Evolutionary conservation across 2,797 vertebrate genomes (phyloP).

Genomic region (Macropodus opercularis): DNA sequence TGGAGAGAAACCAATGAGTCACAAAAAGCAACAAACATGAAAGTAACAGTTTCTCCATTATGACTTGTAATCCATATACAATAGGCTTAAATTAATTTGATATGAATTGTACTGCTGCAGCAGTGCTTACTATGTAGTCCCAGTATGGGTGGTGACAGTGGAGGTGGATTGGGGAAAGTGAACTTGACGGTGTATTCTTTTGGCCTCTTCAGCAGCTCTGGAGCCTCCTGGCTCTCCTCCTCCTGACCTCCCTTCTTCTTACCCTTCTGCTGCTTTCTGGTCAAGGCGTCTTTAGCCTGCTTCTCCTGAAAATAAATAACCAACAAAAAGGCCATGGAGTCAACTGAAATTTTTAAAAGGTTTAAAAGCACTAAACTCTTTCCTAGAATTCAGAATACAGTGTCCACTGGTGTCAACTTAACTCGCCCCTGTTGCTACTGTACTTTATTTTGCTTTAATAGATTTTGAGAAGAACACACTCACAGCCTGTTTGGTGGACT

Average conservation of each 20-base stretch:
- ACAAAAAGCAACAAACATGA: too few relatives aligned
- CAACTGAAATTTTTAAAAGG: neutral
- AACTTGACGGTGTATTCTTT: slow-evolving; percentile 94
- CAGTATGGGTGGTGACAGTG: slow-evolving; percentile 90
- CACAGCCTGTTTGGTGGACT: slow-evolving; percentile 94
- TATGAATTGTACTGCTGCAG: neutral
- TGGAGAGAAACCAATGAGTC: neutral
- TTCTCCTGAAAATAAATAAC: slow-evolving; percentile 84
- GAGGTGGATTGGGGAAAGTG: slow-evolving; percentile 92
- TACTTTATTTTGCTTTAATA: neutral
- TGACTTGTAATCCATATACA: too few relatives aligned
- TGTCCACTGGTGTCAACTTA: too few relatives aligned
- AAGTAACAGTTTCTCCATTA: too few relatives aligned
- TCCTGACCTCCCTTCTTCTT: slow-evolving; percentile 87
- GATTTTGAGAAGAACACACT: slow-evolving; percentile 48
- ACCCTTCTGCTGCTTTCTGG: slow-evolving; percentile 91
- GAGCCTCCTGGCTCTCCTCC: slow-evolving; percentile 85
- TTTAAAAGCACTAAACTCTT: neutral
- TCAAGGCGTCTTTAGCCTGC: slow-evolving; percentile 90
- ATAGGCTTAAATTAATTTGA: too few relatives aligned
- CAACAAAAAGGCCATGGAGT: neutral
- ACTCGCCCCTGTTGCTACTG: too few relatives aligned
- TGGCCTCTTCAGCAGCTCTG: slow-evolving; percentile 89
- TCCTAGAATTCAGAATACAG: neutral
- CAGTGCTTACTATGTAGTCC: slow-evolving; percentile 87